Conservation (phyloP, 2,888 invertebrate species). For the Ochropacha duplaris region DNA sequence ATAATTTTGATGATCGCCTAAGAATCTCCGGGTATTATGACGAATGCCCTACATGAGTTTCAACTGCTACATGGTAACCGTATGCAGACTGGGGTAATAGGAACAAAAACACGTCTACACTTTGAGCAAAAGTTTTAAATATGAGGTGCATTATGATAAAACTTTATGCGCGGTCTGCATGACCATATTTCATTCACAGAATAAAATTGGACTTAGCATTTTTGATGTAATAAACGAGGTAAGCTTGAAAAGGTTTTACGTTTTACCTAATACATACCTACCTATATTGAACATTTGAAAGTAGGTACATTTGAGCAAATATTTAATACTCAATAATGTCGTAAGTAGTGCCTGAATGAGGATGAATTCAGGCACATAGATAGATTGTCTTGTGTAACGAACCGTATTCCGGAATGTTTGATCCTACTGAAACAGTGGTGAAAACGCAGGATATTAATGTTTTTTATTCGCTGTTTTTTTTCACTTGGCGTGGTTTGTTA, state of each 20-base stretch:
- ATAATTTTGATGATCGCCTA: background rate
- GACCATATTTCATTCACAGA: background rate
- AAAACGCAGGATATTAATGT: no score
- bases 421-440: no score
- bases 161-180: constrained; percentile 1
- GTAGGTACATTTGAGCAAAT: no score
- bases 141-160: background rate
- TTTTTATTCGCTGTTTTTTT: no score
- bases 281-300: no score
- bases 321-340: no score
- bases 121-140: background rate
- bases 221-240: background rate
- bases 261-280: no score
- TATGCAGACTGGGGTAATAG: background rate
- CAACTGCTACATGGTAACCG: background rate
- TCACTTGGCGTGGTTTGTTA: no score
- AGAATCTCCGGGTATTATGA: background rate
- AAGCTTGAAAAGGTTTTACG: background rate
- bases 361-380: no score
- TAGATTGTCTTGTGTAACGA: no score
- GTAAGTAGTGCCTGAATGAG: no score
- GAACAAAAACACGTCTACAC: background rate
- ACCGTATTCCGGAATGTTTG: no score
- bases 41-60: background rate
- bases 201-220: background rate